Evolutionary conservation across 2,888 invertebrate species (phyloP), one percentile per base, ranked within the genome.

Genomic region (Dasypogon diadema): DNA sequence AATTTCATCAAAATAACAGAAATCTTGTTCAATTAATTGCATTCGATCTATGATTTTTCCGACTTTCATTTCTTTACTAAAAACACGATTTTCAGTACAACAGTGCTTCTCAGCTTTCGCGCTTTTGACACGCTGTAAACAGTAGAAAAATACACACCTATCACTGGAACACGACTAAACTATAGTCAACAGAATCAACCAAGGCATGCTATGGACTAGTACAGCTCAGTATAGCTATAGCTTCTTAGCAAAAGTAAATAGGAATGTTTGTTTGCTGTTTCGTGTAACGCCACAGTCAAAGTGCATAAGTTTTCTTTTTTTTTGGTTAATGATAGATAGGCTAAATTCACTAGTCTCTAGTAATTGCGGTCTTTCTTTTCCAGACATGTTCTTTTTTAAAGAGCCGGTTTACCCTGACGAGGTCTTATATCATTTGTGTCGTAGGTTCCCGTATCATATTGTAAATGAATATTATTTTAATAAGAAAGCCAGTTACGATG

Each of bases 371-470:
- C 70, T 51, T 76, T 70, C 56, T 55, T 58, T 75, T 75, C 63
- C 76, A 76, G 76, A 74, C 75, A 77, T 77, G 77, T 76, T 77
- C 78, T 78, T 78, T 78, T 78, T 78, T 78, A 75, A 78, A 77
- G 78, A 77, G 68, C 68, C 75, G 58, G 22, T 65, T 75, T 51
- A 60, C 37, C 72, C 72, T 56, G 77, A 76, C 65, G 70, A 58
- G 70, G 54, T 70, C 70, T 72, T 74, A 74, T 75, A 58, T 75
- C 26, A 73, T 73, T 65, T 74, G 72, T 75, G 73, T 63, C 74
- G 74, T 68, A 76, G 30, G 68, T 56, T 74, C 65, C 74, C 51
- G 74, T 63, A 60, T 63, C 60, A 75, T 48, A 22, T 42, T 63
- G 63, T 63, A 14, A 48, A 3, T 37, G 63, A 42, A 65, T 65